Percentiles rank a stretch among this genome's conserved stretches.
Evolutionary conservation across 2,113 vertebrate species (phyloP).

Genomic region (Alethe castanea): DNA sequence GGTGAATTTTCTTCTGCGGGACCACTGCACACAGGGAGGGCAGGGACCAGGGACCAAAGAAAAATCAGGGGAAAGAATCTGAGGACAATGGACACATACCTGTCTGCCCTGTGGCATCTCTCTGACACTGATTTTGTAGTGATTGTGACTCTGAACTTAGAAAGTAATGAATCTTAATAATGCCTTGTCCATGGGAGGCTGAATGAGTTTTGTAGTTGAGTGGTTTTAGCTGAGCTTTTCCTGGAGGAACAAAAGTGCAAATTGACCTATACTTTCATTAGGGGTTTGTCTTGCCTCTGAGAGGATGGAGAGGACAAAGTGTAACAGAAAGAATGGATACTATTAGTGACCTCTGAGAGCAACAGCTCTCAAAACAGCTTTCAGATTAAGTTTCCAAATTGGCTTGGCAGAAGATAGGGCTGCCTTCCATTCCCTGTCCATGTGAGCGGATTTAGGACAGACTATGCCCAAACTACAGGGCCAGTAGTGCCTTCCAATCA

Average conservation of each 20-base stretch:
- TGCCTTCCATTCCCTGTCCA: not conserved
- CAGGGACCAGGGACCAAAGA: not conserved
- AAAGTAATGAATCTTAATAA: not conserved
- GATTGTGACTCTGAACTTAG: not conserved
- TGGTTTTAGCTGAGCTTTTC: not conserved
- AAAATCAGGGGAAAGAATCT: not conserved
- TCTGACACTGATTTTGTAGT: not conserved
- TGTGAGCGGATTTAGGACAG: not conserved
- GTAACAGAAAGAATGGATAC: not conserved
- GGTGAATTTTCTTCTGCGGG: not conserved
- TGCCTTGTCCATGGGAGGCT: not conserved
- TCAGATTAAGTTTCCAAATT: not conserved
- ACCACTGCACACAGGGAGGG: not conserved
- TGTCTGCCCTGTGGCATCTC: not conserved
- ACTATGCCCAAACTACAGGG: not conserved
- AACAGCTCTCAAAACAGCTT: not conserved
- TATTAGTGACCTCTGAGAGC: not conserved
- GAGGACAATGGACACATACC: not conserved
- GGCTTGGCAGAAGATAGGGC: not conserved
- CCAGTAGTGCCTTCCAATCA: not conserved
- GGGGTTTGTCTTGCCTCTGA: not conserved
- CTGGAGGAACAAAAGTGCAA: not conserved
- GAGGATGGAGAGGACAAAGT: not conserved
- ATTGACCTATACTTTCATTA: not conserved
- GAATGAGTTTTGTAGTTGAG: not conserved